A percentile compares a stretch with the other conserved stretches of the same genome.
Evolutionary conservation across 2,113 vertebrate genomes (phyloP).

Genomic region (Anolis carolinensis): DNA sequence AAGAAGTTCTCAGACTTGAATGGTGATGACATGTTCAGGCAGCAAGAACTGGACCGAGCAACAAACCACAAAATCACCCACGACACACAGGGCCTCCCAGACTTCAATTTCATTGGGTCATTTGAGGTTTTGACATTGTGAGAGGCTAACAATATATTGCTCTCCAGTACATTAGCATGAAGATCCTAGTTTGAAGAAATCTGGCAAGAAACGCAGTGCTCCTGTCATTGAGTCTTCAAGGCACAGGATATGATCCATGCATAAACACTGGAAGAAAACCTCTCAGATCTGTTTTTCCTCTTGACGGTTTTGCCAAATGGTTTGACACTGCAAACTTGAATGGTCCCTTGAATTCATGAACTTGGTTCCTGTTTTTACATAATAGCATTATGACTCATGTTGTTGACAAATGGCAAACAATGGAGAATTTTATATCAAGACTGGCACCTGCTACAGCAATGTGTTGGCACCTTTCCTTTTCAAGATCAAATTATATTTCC

Average conservation of each 20-base stretch:
- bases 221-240: neutral
- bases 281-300: neutral
- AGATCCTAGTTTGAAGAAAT: neutral
- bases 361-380: neutral
- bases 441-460: neutral
- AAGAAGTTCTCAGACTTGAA: neutral
- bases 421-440: neutral
- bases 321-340: neutral
- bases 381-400: neutral
- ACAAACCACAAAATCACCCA: neutral
- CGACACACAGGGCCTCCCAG: neutral
- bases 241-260: neutral
- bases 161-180: neutral
- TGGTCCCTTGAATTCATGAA: neutral
- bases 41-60: neutral
- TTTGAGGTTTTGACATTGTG: neutral
- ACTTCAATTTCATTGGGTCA: neutral
- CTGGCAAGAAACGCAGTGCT: neutral
- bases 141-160: neutral
- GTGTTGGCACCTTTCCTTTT: conserved; percentile 10
- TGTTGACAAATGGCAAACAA: conserved; percentile 2
- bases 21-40: neutral
- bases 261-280: neutral
- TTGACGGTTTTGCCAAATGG: neutral
- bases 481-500: neutral